phyloP scores from a whole-genome alignment of 2,888 invertebrate species.

The Tenthredo distinguenda region DNA sequence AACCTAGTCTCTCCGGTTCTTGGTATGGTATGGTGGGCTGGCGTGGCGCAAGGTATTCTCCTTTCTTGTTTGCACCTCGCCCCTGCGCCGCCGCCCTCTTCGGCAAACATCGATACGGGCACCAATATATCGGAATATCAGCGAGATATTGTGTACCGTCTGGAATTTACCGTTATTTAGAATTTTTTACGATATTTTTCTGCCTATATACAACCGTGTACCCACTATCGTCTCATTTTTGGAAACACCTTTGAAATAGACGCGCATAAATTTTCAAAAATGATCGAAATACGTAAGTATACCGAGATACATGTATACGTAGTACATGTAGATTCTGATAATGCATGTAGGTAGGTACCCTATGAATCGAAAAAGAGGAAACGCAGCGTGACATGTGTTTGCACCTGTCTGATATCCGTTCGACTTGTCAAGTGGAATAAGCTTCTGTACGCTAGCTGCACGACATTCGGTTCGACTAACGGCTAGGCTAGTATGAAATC shows the following conservation, averaged over 20 bases:
- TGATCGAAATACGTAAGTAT: neutral
- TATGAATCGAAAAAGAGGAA: neutral
- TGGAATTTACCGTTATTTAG: constrained; percentile 53
- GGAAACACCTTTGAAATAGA: constrained; percentile 31
- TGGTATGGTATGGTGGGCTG: constrained; percentile 44
- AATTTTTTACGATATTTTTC: constrained; percentile 41
- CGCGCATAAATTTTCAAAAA: neutral
- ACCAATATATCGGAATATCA: constrained; percentile 73
- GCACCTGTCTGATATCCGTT: neutral
- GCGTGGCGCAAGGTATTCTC: constrained; percentile 66
- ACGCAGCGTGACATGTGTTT: neutral
- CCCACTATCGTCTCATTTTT: constrained; percentile 39
- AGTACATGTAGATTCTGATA: neutral
- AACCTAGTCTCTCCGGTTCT: constrained; percentile 61
- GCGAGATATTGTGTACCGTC: constrained; percentile 66
- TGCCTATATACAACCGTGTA: constrained; percentile 16
- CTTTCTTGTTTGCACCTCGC: constrained; percentile 74
- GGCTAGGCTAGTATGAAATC: constrained; percentile 39
- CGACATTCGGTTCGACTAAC: constrained; percentile 9
- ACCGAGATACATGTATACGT: neutral
- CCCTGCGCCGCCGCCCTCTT: constrained; percentile 54
- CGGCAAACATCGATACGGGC: constrained; percentile 70
- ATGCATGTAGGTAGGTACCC: neutral
- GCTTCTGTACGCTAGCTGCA: neutral
- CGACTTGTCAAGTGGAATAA: neutral